Evolutionary conservation across 2,113 vertebrate genomes (phyloP).

Genomic region (Phyllostomus hastatus): DNA sequence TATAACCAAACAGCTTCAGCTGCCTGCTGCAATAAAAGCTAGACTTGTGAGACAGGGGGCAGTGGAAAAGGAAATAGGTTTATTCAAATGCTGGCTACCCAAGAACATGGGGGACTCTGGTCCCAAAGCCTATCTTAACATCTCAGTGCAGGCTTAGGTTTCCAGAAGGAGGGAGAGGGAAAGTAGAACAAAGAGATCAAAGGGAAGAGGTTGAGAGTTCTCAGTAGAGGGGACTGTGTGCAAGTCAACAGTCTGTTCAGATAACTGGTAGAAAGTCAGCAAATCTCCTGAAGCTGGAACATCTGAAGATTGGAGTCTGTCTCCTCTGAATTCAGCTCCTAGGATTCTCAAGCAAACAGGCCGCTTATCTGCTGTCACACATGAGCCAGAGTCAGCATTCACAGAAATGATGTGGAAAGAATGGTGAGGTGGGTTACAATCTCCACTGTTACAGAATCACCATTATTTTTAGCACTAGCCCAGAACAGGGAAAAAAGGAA

Average conservation of each 20-base stretch:
- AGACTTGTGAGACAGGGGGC: not conserved
- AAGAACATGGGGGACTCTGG: not conserved
- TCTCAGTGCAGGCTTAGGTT: not conserved
- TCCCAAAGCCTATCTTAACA: not conserved
- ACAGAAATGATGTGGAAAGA: not conserved
- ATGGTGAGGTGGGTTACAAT: not conserved
- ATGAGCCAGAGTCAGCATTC: not conserved
- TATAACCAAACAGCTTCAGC: not conserved
- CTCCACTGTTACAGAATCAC: not conserved
- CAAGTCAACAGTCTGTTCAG: not conserved
- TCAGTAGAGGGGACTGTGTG: not conserved
- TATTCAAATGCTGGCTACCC: not conserved
- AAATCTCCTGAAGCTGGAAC: not conserved
- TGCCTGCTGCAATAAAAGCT: not conserved
- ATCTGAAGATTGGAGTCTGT: not conserved
- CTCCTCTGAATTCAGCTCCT: not conserved
- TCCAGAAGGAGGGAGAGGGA: not conserved
- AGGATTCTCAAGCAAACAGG: not conserved
- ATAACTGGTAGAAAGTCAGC: not conserved
- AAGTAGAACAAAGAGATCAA: not conserved
- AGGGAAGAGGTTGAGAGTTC: not conserved
- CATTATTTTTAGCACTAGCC: not conserved
- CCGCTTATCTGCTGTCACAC: not conserved
- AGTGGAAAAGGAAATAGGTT: not conserved
- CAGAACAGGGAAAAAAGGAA: not conserved